A percentile compares a stretch with the other conserved stretches of the same genome.
Evolutionary conservation across 1,140 invertebrate species (phyloP).

Genomic region (Drosophila setifemur): DNA sequence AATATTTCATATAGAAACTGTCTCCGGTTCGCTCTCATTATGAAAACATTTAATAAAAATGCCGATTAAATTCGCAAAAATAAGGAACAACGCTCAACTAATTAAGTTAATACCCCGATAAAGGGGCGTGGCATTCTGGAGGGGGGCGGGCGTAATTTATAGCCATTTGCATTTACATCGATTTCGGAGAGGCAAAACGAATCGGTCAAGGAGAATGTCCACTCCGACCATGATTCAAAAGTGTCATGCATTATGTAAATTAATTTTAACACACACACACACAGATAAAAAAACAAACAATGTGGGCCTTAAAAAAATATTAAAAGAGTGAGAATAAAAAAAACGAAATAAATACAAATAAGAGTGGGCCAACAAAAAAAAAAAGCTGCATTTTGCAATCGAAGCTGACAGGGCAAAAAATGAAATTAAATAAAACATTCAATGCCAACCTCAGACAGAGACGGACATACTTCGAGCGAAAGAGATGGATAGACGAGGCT

Average conservation of each 20-base stretch:
- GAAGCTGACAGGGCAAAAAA: conserved; percentile 40
- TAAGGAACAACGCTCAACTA: conserved; percentile 42
- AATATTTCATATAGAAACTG: conserved; percentile 27
- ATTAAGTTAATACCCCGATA: conserved; percentile 53
- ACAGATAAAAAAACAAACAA: neutral
- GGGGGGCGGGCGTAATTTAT: conserved; percentile 28
- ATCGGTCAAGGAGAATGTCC: conserved; percentile 1
- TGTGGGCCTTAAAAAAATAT: conserved; percentile 1
- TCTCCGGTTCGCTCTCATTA: conserved; percentile 24
- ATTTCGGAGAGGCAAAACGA: conserved; percentile 7
- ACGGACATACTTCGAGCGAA: neutral
- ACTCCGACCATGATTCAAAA: conserved; percentile 16
- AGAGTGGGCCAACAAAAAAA: neutral
- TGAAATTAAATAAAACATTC: conserved; percentile 51
- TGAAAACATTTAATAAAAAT: conserved; percentile 52
- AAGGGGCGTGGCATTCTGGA: neutral
- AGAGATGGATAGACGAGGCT: conserved; percentile 6
- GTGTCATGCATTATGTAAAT: conserved; percentile 50
- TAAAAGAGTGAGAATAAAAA: conserved; percentile 13
- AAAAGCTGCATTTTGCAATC: conserved; percentile 10
- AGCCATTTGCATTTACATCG: conserved; percentile 46
- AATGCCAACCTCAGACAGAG: neutral
- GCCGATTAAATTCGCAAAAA: conserved; percentile 46
- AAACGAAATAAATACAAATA: neutral
- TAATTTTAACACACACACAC: conserved; percentile 39